Conservation (phyloP, 2,113 vertebrate genomes). For the Phylloscopus whistleri region DNA sequence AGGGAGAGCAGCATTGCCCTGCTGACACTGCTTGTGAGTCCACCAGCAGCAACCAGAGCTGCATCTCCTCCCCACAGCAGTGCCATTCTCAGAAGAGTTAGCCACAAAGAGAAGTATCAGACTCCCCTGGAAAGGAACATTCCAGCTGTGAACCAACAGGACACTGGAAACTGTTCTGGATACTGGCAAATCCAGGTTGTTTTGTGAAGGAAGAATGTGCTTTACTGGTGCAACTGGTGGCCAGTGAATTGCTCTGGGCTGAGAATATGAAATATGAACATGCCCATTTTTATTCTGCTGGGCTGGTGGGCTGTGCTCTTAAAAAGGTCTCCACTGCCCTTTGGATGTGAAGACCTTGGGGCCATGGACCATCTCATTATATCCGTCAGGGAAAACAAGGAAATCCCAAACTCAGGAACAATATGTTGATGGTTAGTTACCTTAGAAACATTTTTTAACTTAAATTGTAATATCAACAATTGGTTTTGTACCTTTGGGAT, state of each 20-base stretch:
- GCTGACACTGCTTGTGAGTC: not conserved
- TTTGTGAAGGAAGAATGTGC: not conserved
- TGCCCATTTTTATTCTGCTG: not conserved
- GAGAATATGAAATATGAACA: not conserved
- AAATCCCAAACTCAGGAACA: not conserved
- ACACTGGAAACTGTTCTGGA: rapidly evolving
- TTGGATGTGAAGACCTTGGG: not conserved
- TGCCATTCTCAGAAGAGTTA: not conserved
- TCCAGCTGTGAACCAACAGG: not conserved
- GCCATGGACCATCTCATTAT: not conserved
- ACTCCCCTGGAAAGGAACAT: not conserved
- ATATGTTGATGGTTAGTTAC: not conserved
- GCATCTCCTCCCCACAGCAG: not conserved
- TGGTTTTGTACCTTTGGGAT: not conserved
- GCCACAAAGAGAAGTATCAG: not conserved
- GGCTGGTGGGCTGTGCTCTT: not conserved
- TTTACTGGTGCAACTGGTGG: not conserved
- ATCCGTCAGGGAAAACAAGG: not conserved
- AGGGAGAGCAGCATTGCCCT: not conserved
- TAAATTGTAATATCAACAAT: not conserved
- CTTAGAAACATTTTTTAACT: not conserved
- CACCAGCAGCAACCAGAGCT: not conserved
- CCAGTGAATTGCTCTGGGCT: not conserved
- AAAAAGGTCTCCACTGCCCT: not conserved
- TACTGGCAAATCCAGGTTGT: not conserved